Evolutionary conservation across 2,113 vertebrate species (phyloP), one percentile per base, ranked within the genome.

Genomic region (Microcebus lehilahytsara): DNA sequence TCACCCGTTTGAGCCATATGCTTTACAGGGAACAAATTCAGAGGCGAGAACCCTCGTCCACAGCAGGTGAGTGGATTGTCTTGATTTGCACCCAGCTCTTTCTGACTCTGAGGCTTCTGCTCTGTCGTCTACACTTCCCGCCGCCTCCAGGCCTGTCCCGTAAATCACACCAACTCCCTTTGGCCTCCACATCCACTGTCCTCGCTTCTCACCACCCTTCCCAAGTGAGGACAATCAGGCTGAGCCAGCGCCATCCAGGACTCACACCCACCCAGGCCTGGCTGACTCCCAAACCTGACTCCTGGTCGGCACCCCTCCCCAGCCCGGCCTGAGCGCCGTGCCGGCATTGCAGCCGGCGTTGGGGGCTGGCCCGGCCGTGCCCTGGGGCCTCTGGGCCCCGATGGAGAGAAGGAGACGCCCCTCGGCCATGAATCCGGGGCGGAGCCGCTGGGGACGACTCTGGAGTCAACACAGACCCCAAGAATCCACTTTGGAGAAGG

Each of bases 11-110:
- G 46, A 96, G 56, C 42, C 14, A 67, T 0, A 0, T 37, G 93
- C 42, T 86, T 95, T 46, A 81, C 16, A 75, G 69, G 74, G 89
- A 95, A 85, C 37, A 51, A 37, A 89, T 42, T 91, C 42, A 89
- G 27, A 91, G 60, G 67, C 25, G 23, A 64, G 85, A 91, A 3
- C 56, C 75, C 32, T 69, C 71, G 46, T 85, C 46, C 30, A 81
- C 17, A n/a, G 46, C 12, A 77, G 87, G 37, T 71, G 37, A 74
- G 14, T 20, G 20, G 30, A 42, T 20, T 23, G n/a, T 56, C 75
- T 25, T 27, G 40, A 62, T 25, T 32, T 40, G 46, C 0, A 30
- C 3, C n/a, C 75, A 75, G 46, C 34, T 62, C 67, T 89, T 13
- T 89, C 17, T 22, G 75, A 78, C 14, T 69, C 2, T 0, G 60